Conservation (phyloP, 2,113 vertebrate species). For the Anthoscopus minutus region DNA sequence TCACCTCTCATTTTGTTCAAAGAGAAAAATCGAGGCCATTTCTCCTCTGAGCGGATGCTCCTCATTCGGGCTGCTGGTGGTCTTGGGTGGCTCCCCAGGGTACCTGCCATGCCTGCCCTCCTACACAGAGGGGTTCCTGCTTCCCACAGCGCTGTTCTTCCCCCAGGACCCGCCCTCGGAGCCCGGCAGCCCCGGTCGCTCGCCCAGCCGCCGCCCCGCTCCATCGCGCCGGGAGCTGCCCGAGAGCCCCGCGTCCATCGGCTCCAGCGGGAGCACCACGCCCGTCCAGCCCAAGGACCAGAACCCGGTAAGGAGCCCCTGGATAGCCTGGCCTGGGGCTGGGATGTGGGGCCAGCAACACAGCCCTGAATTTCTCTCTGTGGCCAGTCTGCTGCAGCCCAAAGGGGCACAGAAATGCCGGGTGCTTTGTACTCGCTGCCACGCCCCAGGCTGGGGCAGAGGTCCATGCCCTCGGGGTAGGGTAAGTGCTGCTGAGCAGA, state of each 20-base stretch:
- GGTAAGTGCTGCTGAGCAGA: not conserved
- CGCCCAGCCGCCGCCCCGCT: slow-evolving; percentile 66
- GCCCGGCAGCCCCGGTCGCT: slow-evolving; percentile 65
- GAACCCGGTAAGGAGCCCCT: slow-evolving; percentile 58
- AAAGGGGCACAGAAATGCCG: rapidly evolving
- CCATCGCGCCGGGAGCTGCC: slow-evolving; percentile 70
- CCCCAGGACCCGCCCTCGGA: slow-evolving; percentile 81
- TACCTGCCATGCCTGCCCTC: not conserved
- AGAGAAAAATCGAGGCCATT: not conserved
- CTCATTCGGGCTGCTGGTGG: rapidly evolving
- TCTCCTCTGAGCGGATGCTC: not conserved
- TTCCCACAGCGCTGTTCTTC: not conserved
- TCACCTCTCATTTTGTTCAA: not conserved
- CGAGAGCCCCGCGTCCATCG: slow-evolving; percentile 71
- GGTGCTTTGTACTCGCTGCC: not conserved
- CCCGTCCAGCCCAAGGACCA: slow-evolving; percentile 76
- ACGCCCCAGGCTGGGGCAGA: rapidly evolving
- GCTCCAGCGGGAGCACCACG: slow-evolving; percentile 72
- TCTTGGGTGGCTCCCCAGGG: rapidly evolving
- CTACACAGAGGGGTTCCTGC: not conserved
- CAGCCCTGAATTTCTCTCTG: rapidly evolving
- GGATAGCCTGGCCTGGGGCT: rapidly evolving
- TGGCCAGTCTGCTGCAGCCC: rapidly evolving
- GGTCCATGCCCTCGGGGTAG: rapidly evolving
- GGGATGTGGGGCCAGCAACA: rapidly evolving